These are phyloP conservation scores for Tiliacea citrago DNA, from an alignment of 2,888 invertebrate genomes.

Conservation along the genomic window DNA sequence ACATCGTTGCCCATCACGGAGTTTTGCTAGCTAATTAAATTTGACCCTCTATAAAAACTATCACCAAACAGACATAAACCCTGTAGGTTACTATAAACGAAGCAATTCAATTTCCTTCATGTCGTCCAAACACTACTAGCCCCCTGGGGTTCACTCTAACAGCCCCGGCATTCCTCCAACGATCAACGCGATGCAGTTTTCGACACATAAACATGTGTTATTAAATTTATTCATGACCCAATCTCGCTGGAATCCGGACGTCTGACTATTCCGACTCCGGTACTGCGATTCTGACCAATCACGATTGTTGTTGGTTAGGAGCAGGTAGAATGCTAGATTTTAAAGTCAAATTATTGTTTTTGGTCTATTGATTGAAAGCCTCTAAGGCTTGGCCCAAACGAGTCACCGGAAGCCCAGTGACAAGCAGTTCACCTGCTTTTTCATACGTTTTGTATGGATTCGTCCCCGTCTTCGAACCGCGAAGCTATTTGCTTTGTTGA, in stretches of 20 bases:
- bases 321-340: not conserved
- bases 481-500: too few relatives aligned
- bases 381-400: too few relatives aligned
- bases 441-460: too few relatives aligned
- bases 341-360: not conserved
- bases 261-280: constrained; percentile 31
- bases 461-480: too few relatives aligned
- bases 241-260: constrained; percentile 46
- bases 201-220: constrained; percentile 47
- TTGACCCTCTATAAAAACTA: too few relatives aligned
- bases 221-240: constrained; percentile 60
- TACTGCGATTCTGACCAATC: constrained; percentile 22
- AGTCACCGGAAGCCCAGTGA: too few relatives aligned
- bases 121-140: constrained; percentile 16
- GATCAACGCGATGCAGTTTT: constrained; percentile 42
- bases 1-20: too few relatives aligned
- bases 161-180: not conserved
- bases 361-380: not conserved
- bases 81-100: too few relatives aligned
- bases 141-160: not conserved
- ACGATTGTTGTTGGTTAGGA: not conserved
- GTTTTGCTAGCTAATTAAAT: too few relatives aligned
- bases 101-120: constrained; percentile 11
- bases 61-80: too few relatives aligned
- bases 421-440: too few relatives aligned